These are phyloP conservation scores for Hemitrygon akajei DNA, from an alignment of 2,797 vertebrate genomes.

Conservation along the genomic window DNA sequence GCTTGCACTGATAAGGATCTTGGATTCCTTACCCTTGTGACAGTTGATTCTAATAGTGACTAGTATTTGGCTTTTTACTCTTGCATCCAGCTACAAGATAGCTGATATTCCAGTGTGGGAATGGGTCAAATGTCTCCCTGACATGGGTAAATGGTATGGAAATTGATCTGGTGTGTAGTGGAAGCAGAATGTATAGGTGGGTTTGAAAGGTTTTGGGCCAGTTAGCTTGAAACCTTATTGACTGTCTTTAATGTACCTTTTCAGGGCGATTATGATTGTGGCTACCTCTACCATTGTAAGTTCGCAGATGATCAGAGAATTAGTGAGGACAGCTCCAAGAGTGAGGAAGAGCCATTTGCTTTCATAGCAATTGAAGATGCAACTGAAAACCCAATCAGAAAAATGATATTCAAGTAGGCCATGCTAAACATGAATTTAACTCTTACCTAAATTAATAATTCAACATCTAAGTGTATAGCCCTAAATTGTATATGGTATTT, in stretches of 20 bases:
- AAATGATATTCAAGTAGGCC: conserved; percentile 73
- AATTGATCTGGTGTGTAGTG: not conserved
- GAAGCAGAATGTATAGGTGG: not conserved
- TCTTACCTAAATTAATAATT: not conserved
- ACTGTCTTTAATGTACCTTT: conserved; percentile 38
- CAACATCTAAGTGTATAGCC: not conserved
- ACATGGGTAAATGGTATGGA: not conserved
- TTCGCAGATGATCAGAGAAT: conserved; percentile 61
- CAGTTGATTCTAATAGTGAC: not conserved
- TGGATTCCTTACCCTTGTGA: not conserved
- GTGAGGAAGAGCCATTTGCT: conserved; percentile 71
- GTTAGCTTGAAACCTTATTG: not conserved
- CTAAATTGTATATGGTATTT: not conserved
- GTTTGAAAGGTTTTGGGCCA: not conserved
- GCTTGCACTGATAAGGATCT: not conserved
- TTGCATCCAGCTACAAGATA: not conserved
- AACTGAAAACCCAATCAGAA: conserved; percentile 67
- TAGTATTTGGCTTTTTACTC: not conserved
- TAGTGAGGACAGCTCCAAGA: conserved; percentile 50
- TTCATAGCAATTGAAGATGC: conserved; percentile 57
- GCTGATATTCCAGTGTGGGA: not conserved
- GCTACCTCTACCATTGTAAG: conserved; percentile 81
- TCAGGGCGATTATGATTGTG: conserved; percentile 80
- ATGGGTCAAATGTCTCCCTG: not conserved
- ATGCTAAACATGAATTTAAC: not conserved